phyloP scores from a whole-genome alignment of 2,113 vertebrate genomes.

The Pterophyllum scalare region DNA sequence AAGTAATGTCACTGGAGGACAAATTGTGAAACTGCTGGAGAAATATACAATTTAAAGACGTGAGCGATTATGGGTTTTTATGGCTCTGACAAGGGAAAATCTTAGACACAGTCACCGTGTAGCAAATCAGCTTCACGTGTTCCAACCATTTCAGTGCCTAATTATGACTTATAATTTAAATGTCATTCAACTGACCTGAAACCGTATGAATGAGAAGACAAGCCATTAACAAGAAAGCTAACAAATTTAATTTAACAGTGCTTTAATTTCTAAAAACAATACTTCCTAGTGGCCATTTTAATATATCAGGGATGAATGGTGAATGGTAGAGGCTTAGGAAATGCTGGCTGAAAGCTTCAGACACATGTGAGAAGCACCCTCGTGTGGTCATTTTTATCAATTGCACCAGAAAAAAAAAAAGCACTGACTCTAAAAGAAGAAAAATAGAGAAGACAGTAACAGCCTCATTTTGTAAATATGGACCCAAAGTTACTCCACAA shows the following conservation, averaged over 20 bases:
- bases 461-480: background rate
- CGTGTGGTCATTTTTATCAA: conserved; percentile 31
- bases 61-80: too few species aligned
- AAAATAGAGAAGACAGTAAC: background rate
- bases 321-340: background rate
- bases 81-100: too few species aligned
- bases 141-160: background rate
- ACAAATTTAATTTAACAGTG: background rate
- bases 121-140: background rate
- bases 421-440: background rate
- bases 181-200: background rate
- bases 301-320: background rate
- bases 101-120: background rate
- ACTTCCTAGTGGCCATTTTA: conserved; percentile 1
- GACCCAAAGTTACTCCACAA: background rate
- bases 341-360: background rate
- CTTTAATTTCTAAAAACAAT: background rate
- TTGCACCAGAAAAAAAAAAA: background rate
- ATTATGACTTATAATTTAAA: background rate
- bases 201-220: background rate
- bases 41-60: background rate
- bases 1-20: background rate
- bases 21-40: background rate
- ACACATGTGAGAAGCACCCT: conserved; percentile 24
- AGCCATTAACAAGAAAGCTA: background rate